A percentile compares a stretch with the other conserved stretches of the same genome.
Evolutionary conservation across 2,888 invertebrate species (phyloP).

Genomic region (Pandemis corylana): DNA sequence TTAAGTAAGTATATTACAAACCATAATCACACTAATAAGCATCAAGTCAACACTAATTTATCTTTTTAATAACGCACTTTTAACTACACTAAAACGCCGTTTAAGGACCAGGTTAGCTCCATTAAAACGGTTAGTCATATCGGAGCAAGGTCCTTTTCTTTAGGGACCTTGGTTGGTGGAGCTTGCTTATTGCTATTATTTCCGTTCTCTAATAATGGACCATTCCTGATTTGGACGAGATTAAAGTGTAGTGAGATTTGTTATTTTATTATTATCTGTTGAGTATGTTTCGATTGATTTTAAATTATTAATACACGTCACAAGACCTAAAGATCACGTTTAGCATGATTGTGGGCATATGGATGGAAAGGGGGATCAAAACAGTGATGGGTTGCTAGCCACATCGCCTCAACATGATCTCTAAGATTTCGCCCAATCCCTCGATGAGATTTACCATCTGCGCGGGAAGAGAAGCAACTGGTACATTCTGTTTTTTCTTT

Average conservation of each 20-base stretch:
- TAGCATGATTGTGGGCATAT: too few relatives aligned
- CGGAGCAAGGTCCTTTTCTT: constrained; percentile 45
- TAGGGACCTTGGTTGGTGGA: constrained; percentile 39
- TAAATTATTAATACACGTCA: too few relatives aligned
- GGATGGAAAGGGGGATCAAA: too few relatives aligned
- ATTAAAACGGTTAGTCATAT: constrained; percentile 33
- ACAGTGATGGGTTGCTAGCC: too few relatives aligned
- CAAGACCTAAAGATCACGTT: too few relatives aligned
- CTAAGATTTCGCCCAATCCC: too few relatives aligned
- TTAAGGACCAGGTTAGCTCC: constrained; percentile 15
- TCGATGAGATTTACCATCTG: too few relatives aligned
- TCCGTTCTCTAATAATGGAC: constrained; percentile 34
- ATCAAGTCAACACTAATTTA: neutral
- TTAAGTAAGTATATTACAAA: neutral
- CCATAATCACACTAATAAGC: neutral
- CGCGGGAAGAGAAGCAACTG: too few relatives aligned
- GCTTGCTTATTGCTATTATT: constrained; percentile 38
- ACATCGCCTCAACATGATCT: too few relatives aligned
- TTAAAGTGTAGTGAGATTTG: neutral
- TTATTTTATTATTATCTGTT: too few relatives aligned
- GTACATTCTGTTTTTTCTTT: too few relatives aligned
- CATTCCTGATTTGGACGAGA: constrained; percentile 29
- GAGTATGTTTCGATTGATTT: too few relatives aligned
- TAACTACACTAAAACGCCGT: constrained; percentile 7
- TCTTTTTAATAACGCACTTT: constrained; percentile 11